A percentile compares a stretch with the other conserved stretches of the same genome.
Evolutionary conservation across 2,888 invertebrate species (phyloP).

Genomic region (Agelastica alni): DNA sequence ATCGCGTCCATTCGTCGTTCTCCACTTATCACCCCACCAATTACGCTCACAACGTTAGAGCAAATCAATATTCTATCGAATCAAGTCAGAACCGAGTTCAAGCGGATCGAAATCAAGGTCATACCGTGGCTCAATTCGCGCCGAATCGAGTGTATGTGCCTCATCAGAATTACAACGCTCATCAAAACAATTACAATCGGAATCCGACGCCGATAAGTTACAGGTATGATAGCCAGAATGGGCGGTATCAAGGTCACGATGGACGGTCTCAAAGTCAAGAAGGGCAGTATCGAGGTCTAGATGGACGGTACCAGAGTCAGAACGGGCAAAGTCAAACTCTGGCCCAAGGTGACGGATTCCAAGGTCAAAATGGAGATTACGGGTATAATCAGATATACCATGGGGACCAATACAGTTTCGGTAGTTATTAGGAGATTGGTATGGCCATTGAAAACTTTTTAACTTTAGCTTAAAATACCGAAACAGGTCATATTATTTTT

Average conservation of each 20-base stretch:
- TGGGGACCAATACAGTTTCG: background rate
- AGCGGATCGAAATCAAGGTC: background rate
- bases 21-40: constrained; percentile 20
- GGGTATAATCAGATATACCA: background rate
- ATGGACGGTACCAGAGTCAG: constrained; percentile 7
- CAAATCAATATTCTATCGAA: constrained; percentile 2
- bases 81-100: constrained; percentile 1
- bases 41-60: constrained; percentile 9
- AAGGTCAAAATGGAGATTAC: background rate
- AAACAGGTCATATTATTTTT: too few species aligned
- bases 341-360: background rate
- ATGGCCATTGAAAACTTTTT: too few species aligned
- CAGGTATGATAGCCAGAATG: background rate
- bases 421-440: background rate
- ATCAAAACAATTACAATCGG: background rate
- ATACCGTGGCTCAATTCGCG: background rate
- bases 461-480: too few species aligned
- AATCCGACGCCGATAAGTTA: constrained; percentile 15
- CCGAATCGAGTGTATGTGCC: background rate
- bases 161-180: background rate
- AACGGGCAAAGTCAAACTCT: background rate
- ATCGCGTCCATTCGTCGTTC: constrained; percentile 22
- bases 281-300: background rate
- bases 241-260: background rate
- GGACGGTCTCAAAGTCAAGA: background rate